A percentile compares a stretch with the other conserved stretches of the same genome.
Conservation (phyloP, 2,113 vertebrate genomes). For the Ptilonorhynchus violaceus region DNA sequence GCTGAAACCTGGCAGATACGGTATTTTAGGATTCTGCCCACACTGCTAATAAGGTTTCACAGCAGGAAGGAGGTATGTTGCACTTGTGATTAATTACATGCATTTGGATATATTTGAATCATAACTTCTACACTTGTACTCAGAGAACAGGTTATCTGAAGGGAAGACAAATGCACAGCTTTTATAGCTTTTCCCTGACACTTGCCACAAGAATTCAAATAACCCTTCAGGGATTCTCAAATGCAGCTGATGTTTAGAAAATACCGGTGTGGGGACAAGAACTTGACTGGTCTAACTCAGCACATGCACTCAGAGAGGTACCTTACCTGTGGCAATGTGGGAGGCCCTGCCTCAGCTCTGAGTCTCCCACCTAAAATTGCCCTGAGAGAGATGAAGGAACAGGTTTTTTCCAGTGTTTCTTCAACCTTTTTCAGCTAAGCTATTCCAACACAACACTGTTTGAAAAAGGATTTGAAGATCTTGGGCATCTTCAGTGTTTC, state of each 20-base stretch:
- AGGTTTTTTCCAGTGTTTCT: neutral
- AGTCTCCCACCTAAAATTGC: neutral
- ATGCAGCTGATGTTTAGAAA: neutral
- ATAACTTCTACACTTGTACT: neutral
- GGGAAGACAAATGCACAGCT: neutral
- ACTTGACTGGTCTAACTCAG: neutral
- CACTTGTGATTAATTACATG: slow-evolving; percentile 41
- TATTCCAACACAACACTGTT: neutral
- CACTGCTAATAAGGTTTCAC: slow-evolving; percentile 4
- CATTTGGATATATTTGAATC: slow-evolving; percentile 43
- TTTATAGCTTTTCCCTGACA: neutral
- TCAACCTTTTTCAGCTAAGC: neutral
- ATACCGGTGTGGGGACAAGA: neutral
- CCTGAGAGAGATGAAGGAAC: neutral
- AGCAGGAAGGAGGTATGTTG: slow-evolving; percentile 39
- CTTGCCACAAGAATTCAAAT: neutral
- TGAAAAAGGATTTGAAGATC: neutral
- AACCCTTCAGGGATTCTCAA: neutral
- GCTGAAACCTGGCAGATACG: neutral
- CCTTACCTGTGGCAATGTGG: neutral
- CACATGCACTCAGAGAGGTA: neutral
- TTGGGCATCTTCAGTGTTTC: neutral
- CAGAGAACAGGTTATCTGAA: neutral
- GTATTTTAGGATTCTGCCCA: slow-evolving; percentile 26
- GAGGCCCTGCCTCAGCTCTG: neutral